These are phyloP conservation scores for Actenoides hombroni DNA, from an alignment of 2,113 vertebrate species.

Conservation along the genomic window DNA sequence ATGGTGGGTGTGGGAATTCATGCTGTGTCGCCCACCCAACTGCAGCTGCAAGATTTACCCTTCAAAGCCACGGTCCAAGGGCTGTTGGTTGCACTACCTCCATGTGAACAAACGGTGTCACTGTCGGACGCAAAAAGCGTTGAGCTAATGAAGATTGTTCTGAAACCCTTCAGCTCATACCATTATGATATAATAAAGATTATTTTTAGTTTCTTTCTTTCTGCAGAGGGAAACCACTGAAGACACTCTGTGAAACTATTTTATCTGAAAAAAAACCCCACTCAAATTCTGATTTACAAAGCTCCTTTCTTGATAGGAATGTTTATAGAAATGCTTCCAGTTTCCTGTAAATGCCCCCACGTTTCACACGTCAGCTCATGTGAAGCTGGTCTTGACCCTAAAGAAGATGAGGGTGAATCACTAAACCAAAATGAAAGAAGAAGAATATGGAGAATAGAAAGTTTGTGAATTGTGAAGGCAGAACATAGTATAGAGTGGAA, in stretches of 20 bases:
- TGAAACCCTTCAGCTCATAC: neutral
- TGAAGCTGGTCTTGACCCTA: slow-evolving; percentile 18
- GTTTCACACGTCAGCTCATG: neutral
- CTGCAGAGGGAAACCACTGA: slow-evolving; percentile 19
- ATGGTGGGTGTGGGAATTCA: neutral
- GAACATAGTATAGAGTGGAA: neutral
- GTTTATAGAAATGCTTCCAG: neutral
- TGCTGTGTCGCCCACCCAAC: neutral
- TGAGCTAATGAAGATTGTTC: neutral
- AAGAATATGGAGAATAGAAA: slow-evolving; percentile 38
- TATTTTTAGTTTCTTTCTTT: slow-evolving; percentile 53
- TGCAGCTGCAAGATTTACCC: neutral
- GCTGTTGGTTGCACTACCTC: neutral
- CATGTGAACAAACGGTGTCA: slow-evolving; percentile 51
- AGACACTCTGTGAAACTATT: slow-evolving; percentile 7
- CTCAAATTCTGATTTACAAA: neutral
- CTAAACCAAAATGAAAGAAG: slow-evolving; percentile 20
- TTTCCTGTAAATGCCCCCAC: slow-evolving; percentile 46
- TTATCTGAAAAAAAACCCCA: neutral
- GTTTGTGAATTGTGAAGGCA: neutral
- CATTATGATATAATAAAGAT: neutral
- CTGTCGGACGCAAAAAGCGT: neutral
- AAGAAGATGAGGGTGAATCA: slow-evolving; percentile 10
- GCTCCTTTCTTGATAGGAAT: neutral
- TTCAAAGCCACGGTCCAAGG: neutral